A percentile compares a stretch with the other conserved stretches of the same genome.
phyloP scores from a whole-genome alignment of 2,113 vertebrate species.

The Triplophysa rosa region DNA sequence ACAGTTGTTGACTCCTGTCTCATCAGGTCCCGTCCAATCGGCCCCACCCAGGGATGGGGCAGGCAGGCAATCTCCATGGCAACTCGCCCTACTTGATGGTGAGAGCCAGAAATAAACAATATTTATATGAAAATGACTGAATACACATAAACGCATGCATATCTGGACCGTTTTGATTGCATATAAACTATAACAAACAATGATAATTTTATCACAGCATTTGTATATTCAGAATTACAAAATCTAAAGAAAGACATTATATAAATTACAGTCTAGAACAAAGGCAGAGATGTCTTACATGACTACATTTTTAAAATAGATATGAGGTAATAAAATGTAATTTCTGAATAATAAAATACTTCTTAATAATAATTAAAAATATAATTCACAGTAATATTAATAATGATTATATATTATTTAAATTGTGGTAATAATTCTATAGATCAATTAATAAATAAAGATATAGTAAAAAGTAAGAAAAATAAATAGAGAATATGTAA shows the following conservation, averaged over 20 bases:
- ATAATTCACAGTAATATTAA: no score
- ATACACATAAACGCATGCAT: background rate
- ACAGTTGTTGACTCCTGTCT: slow-evolving; percentile 57
- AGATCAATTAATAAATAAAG: background rate
- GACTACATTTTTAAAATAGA: no score
- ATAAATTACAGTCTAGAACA: no score
- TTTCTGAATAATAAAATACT: no score
- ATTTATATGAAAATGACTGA: background rate
- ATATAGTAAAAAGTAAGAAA: background rate
- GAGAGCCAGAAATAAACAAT: slow-evolving; percentile 41
- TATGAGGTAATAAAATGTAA: no score
- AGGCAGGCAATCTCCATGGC: slow-evolving; percentile 58
- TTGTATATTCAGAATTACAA: background rate
- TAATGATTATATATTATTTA: no score
- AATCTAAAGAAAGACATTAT: background rate
- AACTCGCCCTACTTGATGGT: slow-evolving; percentile 61
- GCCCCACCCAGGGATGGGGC: slow-evolving; percentile 49
- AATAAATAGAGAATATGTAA: no score
- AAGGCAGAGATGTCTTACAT: no score
- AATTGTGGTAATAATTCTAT: background rate
- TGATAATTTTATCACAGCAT: no score
- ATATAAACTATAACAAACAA: background rate
- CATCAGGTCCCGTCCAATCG: slow-evolving; percentile 59
- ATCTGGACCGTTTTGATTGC: background rate
- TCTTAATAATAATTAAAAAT: no score